Conservation (phyloP, 2,113 vertebrate genomes). For the Hypocryptadius cinnamomeus region DNA sequence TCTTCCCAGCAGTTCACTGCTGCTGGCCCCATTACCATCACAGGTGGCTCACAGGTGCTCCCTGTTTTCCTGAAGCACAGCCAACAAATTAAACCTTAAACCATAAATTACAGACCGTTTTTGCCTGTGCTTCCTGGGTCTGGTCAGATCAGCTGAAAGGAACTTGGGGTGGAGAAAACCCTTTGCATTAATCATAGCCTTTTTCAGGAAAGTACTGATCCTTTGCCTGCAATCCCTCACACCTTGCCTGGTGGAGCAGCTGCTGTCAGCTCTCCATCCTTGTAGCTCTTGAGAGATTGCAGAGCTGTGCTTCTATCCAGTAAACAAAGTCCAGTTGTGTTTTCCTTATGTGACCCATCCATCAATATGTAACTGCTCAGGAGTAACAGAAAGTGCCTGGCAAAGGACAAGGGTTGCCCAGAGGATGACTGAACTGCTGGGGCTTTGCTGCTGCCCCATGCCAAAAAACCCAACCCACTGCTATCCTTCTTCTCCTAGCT, state of each 20-base stretch:
- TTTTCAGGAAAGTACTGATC: neutral
- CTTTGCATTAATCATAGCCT: neutral
- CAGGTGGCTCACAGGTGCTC: neutral
- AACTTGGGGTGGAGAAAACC: neutral
- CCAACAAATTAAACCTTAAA: neutral
- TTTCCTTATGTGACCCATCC: neutral
- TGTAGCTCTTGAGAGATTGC: neutral
- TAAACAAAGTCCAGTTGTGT: neutral
- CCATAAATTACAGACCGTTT: neutral
- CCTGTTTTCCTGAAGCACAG: neutral
- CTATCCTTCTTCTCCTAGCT: neutral
- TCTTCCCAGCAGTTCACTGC: neutral
- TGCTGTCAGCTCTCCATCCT: neutral
- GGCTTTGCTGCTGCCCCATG: neutral
- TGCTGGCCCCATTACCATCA: accelerated
- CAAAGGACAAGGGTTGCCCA: neutral
- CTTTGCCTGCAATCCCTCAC: neutral
- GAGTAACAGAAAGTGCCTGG: neutral
- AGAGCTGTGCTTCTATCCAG: neutral
- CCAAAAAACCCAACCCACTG: accelerated
- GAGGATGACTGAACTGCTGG: neutral
- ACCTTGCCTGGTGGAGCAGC: neutral
- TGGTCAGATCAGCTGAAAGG: neutral
- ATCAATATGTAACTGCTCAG: neutral
- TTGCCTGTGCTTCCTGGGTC: neutral